A percentile compares a stretch with the other conserved stretches of the same genome.
phyloP scores from a whole-genome alignment of 2,888 invertebrate genomes.

The Tuberolachnus salignus region DNA sequence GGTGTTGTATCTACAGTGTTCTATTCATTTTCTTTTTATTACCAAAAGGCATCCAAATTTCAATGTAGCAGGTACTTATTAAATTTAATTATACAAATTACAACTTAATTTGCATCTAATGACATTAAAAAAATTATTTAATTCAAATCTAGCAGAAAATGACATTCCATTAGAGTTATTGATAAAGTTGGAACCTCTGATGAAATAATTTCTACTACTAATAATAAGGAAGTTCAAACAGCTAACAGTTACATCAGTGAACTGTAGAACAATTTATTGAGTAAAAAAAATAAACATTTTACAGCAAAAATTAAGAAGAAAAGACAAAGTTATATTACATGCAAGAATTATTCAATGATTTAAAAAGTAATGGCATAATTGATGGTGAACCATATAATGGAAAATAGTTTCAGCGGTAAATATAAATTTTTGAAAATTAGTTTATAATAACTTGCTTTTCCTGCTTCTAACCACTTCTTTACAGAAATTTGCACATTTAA shows the following conservation, averaged over 20 bases:
- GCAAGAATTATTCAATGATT: slow-evolving; percentile 5
- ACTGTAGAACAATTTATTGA: slow-evolving; percentile 20
- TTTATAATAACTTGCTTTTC: slow-evolving; percentile 21
- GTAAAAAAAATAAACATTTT: slow-evolving; percentile 12
- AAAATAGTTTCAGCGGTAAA: slow-evolving; percentile 26
- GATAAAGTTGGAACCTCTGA: slow-evolving; percentile 20
- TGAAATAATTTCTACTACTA: slow-evolving; percentile 15
- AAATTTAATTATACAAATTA: neutral
- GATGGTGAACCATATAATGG: slow-evolving; percentile 18
- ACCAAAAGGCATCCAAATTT: too few relatives aligned
- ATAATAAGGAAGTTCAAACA: slow-evolving; percentile 28
- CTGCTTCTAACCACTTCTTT: neutral
- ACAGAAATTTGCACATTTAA: neutral
- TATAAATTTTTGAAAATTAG: neutral
- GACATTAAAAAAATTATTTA: slow-evolving; percentile 18
- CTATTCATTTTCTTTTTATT: too few relatives aligned
- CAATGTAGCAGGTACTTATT: neutral
- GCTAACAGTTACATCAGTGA: slow-evolving; percentile 13
- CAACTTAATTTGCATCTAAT: neutral
- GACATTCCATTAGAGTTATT: slow-evolving; percentile 13
- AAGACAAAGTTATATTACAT: slow-evolving; percentile 3
- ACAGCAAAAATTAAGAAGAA: slow-evolving; percentile 26
- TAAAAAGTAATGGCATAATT: slow-evolving; percentile 11
- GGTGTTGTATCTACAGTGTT: too few relatives aligned
- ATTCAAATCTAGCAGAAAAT: slow-evolving; percentile 18